phyloP scores from a whole-genome alignment of 2,797 vertebrate species.

The Helicolenus hilgendorfi region DNA sequence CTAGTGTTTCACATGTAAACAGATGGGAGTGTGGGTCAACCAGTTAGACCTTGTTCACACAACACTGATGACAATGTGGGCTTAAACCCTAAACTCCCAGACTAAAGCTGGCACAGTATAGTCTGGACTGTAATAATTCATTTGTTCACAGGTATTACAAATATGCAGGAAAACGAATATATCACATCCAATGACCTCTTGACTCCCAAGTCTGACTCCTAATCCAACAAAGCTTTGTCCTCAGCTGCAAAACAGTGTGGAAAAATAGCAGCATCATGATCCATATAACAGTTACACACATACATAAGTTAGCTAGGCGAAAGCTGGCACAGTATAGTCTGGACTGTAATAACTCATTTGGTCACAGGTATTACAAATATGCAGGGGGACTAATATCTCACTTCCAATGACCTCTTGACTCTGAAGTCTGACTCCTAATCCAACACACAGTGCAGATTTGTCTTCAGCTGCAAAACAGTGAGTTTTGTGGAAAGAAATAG shows the following conservation, averaged over 20 bases:
- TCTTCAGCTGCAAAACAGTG: background rate
- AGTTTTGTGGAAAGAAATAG: background rate
- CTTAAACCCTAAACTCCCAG: conserved; percentile 42
- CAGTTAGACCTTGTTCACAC: conserved; percentile 32
- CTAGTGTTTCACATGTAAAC: conserved; percentile 52
- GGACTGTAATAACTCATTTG: no score
- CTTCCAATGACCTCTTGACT: background rate
- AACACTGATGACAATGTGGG: conserved; percentile 46
- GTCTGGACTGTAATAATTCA: background rate
- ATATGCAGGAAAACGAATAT: background rate
- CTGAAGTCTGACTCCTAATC: background rate
- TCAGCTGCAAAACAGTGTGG: background rate
- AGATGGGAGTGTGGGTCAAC: conserved; percentile 42
- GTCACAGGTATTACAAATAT: no score
- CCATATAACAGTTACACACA: no score
- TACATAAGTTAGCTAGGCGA: no score
- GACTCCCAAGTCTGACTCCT: background rate
- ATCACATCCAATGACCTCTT: background rate
- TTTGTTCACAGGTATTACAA: conserved; percentile 16
- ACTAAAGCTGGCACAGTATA: conserved; percentile 29
- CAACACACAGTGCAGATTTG: background rate
- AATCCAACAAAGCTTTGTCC: background rate
- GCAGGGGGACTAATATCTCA: background rate
- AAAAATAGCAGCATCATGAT: background rate
- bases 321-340: no score